Evolutionary conservation across 2,797 vertebrate genomes (phyloP).

Genomic region (Bradypodion ventrale): DNA sequence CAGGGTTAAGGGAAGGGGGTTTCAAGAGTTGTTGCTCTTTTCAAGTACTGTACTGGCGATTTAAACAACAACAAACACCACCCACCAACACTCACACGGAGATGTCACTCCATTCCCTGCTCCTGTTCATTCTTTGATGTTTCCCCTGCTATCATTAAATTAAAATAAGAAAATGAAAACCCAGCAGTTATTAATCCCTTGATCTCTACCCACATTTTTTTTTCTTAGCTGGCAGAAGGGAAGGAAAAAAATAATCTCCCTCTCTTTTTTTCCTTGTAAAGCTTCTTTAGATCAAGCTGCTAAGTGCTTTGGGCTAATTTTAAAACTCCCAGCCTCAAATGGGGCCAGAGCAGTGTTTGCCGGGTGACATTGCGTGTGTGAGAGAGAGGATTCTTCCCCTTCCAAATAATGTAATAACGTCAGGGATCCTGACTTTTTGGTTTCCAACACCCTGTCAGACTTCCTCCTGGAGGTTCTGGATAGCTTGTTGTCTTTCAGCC

Average conservation of each 20-base stretch:
- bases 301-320: conserved; percentile 39
- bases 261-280: conserved; percentile 40
- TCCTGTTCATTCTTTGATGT: neutral
- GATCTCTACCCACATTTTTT: conserved; percentile 19
- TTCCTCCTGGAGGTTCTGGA: neutral
- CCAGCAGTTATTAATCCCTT: conserved; percentile 7
- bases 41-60: neutral
- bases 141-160: neutral
- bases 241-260: conserved; percentile 37
- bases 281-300: conserved; percentile 46
- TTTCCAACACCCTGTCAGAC: neutral
- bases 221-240: neutral
- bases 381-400: neutral
- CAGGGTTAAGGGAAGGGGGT: neutral
- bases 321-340: conserved; percentile 46
- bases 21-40: neutral
- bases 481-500: neutral
- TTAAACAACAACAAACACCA: neutral
- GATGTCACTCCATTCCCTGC: neutral
- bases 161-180: neutral
- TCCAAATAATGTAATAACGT: conserved; percentile 49
- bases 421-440: neutral
- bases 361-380: neutral
- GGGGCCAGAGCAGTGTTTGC: neutral
- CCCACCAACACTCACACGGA: too few relatives aligned